Base-by-base conservation (phyloP, 2,797 vertebrate genomes). In the Ctenosaura bakeri region DNA sequence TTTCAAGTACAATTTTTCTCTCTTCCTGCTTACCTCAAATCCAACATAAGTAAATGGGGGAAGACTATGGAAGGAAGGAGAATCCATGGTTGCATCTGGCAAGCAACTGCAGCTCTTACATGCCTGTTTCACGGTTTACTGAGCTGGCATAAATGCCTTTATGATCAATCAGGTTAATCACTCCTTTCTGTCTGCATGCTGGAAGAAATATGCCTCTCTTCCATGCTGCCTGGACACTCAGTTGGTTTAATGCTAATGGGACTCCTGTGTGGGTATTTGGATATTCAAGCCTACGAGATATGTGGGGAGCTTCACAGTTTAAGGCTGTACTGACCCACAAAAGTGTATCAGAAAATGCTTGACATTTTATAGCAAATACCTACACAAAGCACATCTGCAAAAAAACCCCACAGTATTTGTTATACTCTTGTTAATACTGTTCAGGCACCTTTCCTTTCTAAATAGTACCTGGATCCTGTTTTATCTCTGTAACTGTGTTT, bases 91-190 rank as follows among this genome's bases (percentile, higher is more conserved):
- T 91, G 91, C 42, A 76, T 84, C 77, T 81, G 9, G 79, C 42
- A 3, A 64, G 83, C 91, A 94, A 91, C 85, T 82, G 92, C 82
- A 89, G 87, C 91, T 85, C 88, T 82, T 85, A 69, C 76, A 80
- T 83, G 88, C 22, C 92, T 88, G 1, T 90, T 92, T 76, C 89
- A 88, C 64, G 56, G 89, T 89, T 87, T 80, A 92, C 76, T 42
- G 86, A 93, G 89, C 74, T 66, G 87, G 85, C 83, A 88, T 91
- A 90, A 92, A 85, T 46, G 35, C 56, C 3, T 83, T 56, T 92
- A 42, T 46, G 86, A 92, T 71, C 86, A 79, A 86, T 88, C 90
- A 83, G 20, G 24, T 87, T 90, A 93, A 94, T 92, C 87, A 42
- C 73, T 50, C 74, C 86, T 59, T 88, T 82, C 86, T 2, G 83